These are phyloP conservation scores for Saccostrea echinata DNA, from an alignment of 1,140 invertebrate species.

Conservation along the genomic window DNA sequence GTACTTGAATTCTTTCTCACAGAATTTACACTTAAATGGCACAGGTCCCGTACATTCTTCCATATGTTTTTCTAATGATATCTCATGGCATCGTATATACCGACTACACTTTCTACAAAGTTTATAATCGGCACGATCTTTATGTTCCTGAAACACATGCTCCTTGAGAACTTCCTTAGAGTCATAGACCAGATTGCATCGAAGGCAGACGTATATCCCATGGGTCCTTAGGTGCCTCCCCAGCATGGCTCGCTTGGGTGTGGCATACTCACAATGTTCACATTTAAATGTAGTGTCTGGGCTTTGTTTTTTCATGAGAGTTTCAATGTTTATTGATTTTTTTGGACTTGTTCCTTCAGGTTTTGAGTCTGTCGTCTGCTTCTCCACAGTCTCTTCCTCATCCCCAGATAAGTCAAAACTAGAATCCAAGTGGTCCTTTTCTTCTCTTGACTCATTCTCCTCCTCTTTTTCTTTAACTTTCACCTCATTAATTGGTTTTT, in stretches of 20 bases:
- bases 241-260: constrained; percentile 68
- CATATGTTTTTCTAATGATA: constrained; percentile 72
- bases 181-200: constrained; percentile 68
- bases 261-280: constrained; percentile 69
- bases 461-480: neutral
- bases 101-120: constrained; percentile 73
- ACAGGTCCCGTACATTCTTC: constrained; percentile 69
- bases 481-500: neutral
- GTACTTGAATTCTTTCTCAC: constrained; percentile 76
- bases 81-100: constrained; percentile 70
- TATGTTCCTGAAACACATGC: constrained; percentile 67
- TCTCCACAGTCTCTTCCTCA: constrained; percentile 48
- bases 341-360: neutral
- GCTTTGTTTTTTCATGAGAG: constrained; percentile 33
- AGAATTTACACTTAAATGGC: constrained; percentile 70
- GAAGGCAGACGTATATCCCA: constrained; percentile 70
- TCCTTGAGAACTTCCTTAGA: constrained; percentile 65
- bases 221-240: constrained; percentile 70
- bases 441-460: constrained; percentile 48
- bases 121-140: constrained; percentile 68
- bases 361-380: neutral
- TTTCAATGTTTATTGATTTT: constrained; percentile 26
- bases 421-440: constrained; percentile 46
- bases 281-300: constrained; percentile 63
- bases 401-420: constrained; percentile 43